Evolutionary conservation across 2,797 vertebrate species (phyloP), one percentile per base, ranked within the genome.

Genomic region (Falco rusticolus): DNA sequence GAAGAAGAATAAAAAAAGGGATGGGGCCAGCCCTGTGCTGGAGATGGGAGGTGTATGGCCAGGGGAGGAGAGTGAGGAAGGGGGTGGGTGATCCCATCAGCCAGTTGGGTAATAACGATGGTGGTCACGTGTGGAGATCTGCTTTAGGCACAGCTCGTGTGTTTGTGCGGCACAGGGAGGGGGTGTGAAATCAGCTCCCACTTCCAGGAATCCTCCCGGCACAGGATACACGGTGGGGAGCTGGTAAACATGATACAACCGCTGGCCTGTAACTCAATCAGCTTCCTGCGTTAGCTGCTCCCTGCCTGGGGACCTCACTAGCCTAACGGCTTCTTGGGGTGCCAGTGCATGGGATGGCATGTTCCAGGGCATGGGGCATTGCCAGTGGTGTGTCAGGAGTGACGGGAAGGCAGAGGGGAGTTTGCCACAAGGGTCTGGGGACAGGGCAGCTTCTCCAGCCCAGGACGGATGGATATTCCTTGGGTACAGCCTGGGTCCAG

Each of bases 151-250:
- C 1, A 71, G 57, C 24, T 65, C 0, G 22, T 3, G 3, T 80
- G 71, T 83, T 85, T 85, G 70, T 26, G 54, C 3, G 0, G 84
- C 20, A 2, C 9, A 6, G 43, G 61, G 69, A 77, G 59, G 64
- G 63, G 57, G 33, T 91, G 84, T 3, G 50, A 51, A 96, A 87
- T 53, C 80, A 33, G 79, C 31, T 66, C 90, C 80, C 1, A 13
- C 88, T 97, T 94, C 96, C 89, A 89, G 96, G 95, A 95, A 93
- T 45, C 33, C 59, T 94, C 57, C 59, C 63, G 48, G 95, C 78
- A 84, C 47, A 81, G 90, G 83, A 85, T 53, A 28, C 5, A 31
- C 20, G 8, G 29, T 9, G 4, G 21, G 69, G 71, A 90, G 83
- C 75, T 59, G 81, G 59, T 74, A 93, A 97, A 97, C 81, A 94